Conservation (phyloP, 2,113 vertebrate genomes). For the Hypomesus transpacificus region DNA sequence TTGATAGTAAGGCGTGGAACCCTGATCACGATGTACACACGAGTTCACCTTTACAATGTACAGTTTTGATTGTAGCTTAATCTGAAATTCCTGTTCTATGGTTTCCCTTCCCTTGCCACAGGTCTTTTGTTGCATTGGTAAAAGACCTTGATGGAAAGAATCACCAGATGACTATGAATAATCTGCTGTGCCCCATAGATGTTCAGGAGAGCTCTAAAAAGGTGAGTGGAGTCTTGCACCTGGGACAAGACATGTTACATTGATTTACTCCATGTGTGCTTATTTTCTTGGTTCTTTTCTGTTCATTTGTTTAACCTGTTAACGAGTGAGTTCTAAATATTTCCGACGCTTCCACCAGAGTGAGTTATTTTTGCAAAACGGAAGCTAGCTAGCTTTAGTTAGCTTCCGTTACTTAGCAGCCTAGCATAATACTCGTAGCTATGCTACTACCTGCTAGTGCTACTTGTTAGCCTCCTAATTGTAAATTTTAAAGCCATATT, state of each 20-base stretch:
- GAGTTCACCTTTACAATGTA: no score
- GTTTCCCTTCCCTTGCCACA: conserved; percentile 42
- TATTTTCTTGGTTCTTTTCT: neutral
- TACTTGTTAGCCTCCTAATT: no score
- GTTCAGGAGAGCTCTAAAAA: conserved; percentile 87
- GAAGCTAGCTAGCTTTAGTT: no score
- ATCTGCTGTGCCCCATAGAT: conserved; percentile 84
- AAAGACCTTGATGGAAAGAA: conserved; percentile 91
- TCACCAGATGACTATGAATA: conserved; percentile 90
- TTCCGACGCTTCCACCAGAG: no score
- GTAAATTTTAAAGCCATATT: no score
- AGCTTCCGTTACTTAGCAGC: no score
- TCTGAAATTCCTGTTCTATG: neutral
- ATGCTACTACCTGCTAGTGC: no score
- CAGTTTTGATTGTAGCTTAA: neutral
- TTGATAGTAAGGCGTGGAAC: no score
- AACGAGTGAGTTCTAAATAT: no score
- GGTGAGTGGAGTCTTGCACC: conserved; percentile 59
- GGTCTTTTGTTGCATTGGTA: conserved; percentile 89
- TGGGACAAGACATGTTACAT: neutral
- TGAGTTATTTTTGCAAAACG: no score
- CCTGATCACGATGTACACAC: no score
- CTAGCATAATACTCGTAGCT: no score
- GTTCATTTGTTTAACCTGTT: conserved; percentile 18
- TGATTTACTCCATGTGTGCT: neutral